Conservation (phyloP, 2,797 vertebrate genomes). For the Paedocypris micromegethes region DNA sequence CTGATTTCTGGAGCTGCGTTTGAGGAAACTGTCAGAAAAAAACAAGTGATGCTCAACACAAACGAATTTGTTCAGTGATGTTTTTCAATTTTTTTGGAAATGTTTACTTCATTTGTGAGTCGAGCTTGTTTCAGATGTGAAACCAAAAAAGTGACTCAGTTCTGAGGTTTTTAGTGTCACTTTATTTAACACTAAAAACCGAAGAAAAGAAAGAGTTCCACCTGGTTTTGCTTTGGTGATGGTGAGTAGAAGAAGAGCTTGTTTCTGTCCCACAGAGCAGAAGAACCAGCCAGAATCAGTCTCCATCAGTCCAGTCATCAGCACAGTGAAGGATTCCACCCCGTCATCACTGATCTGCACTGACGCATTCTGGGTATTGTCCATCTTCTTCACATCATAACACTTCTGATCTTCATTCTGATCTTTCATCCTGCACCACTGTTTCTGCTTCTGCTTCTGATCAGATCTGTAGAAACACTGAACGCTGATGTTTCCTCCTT, state of each 20-base stretch:
- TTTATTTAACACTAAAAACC: background rate
- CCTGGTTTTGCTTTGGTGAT: background rate
- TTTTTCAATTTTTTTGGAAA: too few species aligned
- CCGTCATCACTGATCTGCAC: constrained; percentile 40
- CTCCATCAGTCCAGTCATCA: constrained; percentile 42
- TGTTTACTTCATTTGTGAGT: too few species aligned
- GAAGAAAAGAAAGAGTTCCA: background rate
- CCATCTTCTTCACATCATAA: constrained; percentile 11
- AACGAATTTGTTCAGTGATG: too few species aligned
- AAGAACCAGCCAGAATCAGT: constrained; percentile 40
- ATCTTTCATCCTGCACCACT: constrained; percentile 24
- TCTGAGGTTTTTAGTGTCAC: too few species aligned
- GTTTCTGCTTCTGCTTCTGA: constrained; percentile 24
- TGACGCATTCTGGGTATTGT: constrained; percentile 33
- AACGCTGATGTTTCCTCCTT: constrained; percentile 33
- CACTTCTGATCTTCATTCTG: background rate
- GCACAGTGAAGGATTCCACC: constrained; percentile 22
- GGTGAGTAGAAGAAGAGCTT: constrained; percentile 25
- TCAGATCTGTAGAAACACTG: constrained; percentile 50
- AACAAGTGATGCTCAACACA: too few species aligned
- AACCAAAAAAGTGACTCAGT: too few species aligned
- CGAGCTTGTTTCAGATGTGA: too few species aligned
- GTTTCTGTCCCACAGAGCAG: constrained; percentile 37
- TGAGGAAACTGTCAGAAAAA: too few species aligned
- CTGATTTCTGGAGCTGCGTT: too few species aligned